Evolutionary conservation across 2,113 vertebrate species (phyloP), one percentile per base, ranked within the genome.

Genomic region (Ramphastos sulfuratus): DNA sequence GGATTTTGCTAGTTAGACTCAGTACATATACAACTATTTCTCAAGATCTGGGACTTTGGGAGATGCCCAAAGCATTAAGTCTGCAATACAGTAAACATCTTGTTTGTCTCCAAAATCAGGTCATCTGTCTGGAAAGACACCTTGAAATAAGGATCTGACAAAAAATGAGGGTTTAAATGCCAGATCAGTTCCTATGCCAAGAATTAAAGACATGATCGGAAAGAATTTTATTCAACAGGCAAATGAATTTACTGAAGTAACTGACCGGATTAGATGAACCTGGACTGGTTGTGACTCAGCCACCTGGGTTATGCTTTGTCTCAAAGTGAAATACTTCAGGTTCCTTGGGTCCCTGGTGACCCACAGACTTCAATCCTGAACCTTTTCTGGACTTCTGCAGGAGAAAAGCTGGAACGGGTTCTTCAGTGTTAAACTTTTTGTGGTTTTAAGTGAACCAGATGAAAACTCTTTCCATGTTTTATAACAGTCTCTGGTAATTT

Each of bases 401-500:
- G 24, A 89, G n/a, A 72, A 82, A 87, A 91, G 15, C 61, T 85
- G 82, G 28, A 71, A 71, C 15, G 56, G 59, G 80, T 50, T 56
- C 52, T 64, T 60, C 60, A 46, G 23, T 27, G 17, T 50, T 78
- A 42, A 78, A 72, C 25, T 91, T 74, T 21, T 80, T 25, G 3
- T 8, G 14, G 30, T 67, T 85, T 77, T 81, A 78, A 92, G 19
- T 56, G 46, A 89, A 80, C 56, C 69, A 77, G 50, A 91, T 46
- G 3, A 85, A 85, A 92, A 64, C 16, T 33, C 28, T 65, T 73
- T 48, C 52, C 42, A 13, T 56, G 58, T 73, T 81, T 78, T 80
- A 73, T 58, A 67, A 12, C 37, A 39, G 39, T 23, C n/a, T 52
- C 70, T 94, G 92, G 87, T 87, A 95, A 94, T 89, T 89, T 93